A percentile compares a stretch with the other conserved stretches of the same genome.
Evolutionary conservation across 2,113 vertebrate genomes (phyloP).

Genomic region (Odocoileus virginianus): DNA sequence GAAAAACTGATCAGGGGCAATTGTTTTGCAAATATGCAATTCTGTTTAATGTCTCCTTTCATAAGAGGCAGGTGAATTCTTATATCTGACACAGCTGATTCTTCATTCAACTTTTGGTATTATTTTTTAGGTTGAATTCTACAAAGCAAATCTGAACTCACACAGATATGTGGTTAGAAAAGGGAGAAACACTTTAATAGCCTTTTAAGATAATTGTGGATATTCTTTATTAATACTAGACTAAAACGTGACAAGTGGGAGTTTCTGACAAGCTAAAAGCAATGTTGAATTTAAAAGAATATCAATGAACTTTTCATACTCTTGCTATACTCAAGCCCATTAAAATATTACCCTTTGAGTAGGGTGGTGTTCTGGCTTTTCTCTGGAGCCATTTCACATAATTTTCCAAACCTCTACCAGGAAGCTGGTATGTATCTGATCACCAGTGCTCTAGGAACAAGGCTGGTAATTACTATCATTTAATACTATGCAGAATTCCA

Average conservation of each 20-base stretch:
- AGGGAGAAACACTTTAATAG: background rate
- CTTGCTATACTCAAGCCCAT: background rate
- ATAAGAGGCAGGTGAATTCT: background rate
- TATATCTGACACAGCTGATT: background rate
- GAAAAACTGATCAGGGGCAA: background rate
- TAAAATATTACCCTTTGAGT: background rate
- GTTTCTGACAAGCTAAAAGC: background rate
- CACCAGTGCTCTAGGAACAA: background rate
- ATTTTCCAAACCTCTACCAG: background rate
- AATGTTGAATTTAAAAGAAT: background rate
- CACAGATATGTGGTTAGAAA: background rate
- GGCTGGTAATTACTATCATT: background rate
- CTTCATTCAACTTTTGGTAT: background rate
- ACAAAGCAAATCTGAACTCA: background rate
- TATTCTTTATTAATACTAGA: background rate
- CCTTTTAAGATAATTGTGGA: background rate
- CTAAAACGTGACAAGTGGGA: background rate
- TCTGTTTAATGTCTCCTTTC: background rate
- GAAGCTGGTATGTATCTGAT: background rate
- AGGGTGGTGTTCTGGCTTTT: background rate
- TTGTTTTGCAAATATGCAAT: background rate
- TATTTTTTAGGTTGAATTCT: background rate
- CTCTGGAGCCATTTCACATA: background rate
- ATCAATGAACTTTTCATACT: background rate
- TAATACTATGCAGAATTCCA: background rate